Evolutionary conservation across 2,888 invertebrate species (phyloP), one percentile per base, ranked within the genome.

Genomic region (Pimpla rufipes): DNA sequence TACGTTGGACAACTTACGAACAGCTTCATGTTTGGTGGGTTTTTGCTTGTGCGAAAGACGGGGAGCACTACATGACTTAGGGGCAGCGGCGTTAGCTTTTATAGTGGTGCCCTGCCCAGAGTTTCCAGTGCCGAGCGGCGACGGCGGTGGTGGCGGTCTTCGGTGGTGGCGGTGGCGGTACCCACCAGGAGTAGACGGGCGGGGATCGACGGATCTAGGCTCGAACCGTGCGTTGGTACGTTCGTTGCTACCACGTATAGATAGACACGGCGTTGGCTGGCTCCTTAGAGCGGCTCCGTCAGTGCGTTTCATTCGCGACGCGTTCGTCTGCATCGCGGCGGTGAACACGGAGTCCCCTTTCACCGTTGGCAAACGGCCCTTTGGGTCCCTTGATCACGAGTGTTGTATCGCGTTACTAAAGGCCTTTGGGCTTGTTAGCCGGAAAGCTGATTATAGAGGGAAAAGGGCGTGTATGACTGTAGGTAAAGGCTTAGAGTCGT

Each of bases 41-140:
- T 91, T 92, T 90, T 91, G 59, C 91, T 93, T 90, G 92, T 89
- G 89, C 89, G 89, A 89, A 89, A 90, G 90, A 88, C 91, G 86
- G 90, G 89, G 88, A 89, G 90, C 90, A 93, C 93, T 93, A 91
- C 90, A 88, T 91, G 88, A 88, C 88, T 76, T 86, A 91, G 91
- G 92, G 90, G 89, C 91, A 87, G 88, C 88, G 90, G 86, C 87
- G 91, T 91, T 90, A 90, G 93, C 93, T 93, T 93, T 93, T 93
- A 93, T 93, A 93, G 91, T 87, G 86, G 88, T 88, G 90, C 90
- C 90, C 90, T 90, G 91, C 92, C 93, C 90, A 85, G 89, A 73
- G 74, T 57, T 79, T 42, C 74, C 2, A 29, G 29, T 5, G 29
- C 3, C 29, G 29, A 29, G 5, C 29, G n/a, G 29, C 29, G 29